These are phyloP conservation scores for Papilio polytes DNA, from an alignment of 1,140 invertebrate species.

Conservation along the genomic window DNA sequence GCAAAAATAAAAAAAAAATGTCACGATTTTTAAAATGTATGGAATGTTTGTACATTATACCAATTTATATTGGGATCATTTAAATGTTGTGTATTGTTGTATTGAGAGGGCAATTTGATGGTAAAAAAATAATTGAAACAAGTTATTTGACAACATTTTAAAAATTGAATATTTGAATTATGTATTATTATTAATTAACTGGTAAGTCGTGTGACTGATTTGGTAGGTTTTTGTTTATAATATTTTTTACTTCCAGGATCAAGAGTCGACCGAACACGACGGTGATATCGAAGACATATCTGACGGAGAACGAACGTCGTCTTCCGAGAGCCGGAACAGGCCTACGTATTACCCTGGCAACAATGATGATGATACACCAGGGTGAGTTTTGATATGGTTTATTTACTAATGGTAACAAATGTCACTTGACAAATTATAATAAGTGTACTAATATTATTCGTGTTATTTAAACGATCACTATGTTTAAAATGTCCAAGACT, in stretches of 20 bases:
- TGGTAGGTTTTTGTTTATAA: conserved; percentile 39
- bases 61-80: not conserved
- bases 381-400: conserved; percentile 52
- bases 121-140: too few relatives aligned
- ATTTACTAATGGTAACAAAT: too few relatives aligned
- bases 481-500: too few relatives aligned
- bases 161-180: not conserved
- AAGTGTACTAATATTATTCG: too few relatives aligned
- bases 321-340: conserved; percentile 86
- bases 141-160: not conserved
- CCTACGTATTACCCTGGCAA: conserved; percentile 85
- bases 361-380: conserved; percentile 82
- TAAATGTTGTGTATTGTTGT: not conserved
- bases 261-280: conserved; percentile 92
- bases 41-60: too few relatives aligned
- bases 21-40: not conserved
- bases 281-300: conserved; percentile 94
- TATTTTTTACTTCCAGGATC: conserved; percentile 81
- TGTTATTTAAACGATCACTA: too few relatives aligned
- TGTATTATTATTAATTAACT: not conserved
- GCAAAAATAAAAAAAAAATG: too few relatives aligned
- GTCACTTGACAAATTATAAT: too few relatives aligned
- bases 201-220: not conserved
- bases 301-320: conserved; percentile 91
- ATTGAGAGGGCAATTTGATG: not conserved